Percentiles rank a stretch among this genome's conserved stretches.
These are phyloP conservation scores for Myotis vivesi DNA, from an alignment of 2,797 vertebrate species.

Conservation along the genomic window DNA sequence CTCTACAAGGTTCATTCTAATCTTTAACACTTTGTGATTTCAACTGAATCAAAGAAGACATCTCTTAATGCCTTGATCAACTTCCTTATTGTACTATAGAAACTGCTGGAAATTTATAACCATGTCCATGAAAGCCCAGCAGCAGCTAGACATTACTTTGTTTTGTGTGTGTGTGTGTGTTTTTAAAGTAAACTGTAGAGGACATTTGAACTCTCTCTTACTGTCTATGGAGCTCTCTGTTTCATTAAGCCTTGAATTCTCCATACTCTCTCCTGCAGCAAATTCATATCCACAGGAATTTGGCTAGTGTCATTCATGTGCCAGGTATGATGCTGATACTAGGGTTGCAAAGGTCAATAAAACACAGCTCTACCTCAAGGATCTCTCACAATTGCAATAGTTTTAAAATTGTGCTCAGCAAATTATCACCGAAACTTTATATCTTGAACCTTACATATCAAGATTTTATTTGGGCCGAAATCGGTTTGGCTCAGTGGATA, in stretches of 20 bases:
- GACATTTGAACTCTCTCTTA: background rate
- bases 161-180: no score
- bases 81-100: conserved; percentile 12
- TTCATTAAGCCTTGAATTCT: background rate
- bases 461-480: background rate
- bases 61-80: background rate
- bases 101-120: background rate
- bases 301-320: background rate
- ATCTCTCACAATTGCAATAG: background rate
- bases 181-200: background rate
- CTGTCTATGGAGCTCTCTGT: background rate
- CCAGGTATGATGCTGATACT: background rate
- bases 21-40: background rate
- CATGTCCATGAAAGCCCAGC: background rate
- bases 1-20: background rate
- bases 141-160: background rate
- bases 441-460: background rate
- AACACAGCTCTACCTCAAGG: background rate
- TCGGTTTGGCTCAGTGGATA: no score
- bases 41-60: background rate
- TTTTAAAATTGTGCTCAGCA: background rate
- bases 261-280: background rate
- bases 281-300: background rate
- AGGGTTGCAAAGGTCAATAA: background rate
- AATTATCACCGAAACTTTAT: background rate